Conservation (phyloP, 2,113 vertebrate species). For the Hipposideros armiger region DNA sequence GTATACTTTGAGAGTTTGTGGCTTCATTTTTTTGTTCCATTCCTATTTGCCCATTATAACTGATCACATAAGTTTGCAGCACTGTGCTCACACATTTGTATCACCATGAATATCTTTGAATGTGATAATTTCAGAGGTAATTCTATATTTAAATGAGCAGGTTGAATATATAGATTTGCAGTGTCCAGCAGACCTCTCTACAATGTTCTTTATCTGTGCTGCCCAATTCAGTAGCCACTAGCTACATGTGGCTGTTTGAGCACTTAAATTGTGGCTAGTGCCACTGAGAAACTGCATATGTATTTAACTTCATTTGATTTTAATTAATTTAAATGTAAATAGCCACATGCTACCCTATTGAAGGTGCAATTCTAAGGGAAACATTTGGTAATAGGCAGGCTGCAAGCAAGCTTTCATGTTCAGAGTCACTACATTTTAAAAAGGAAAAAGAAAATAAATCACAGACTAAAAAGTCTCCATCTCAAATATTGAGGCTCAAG, state of each 20-base stretch:
- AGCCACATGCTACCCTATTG: not conserved
- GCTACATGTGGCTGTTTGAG: not conserved
- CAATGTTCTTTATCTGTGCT: not conserved
- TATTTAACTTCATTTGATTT: conserved; percentile 34
- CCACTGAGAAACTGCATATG: not conserved
- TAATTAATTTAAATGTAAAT: conserved; percentile 28
- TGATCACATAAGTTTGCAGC: not conserved
- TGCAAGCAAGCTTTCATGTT: not conserved
- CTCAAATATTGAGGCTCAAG: conserved; percentile 39
- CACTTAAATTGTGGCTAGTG: not conserved
- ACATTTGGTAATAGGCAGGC: not conserved
- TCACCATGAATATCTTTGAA: conserved; percentile 29
- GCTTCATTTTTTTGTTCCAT: conserved; percentile 35
- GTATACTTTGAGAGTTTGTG: not conserved
- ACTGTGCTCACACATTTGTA: not conserved
- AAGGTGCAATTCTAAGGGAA: not conserved
- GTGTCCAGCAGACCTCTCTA: not conserved
- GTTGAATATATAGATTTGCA: not conserved
- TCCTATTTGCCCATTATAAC: not conserved
- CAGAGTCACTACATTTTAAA: not conserved
- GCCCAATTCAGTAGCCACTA: not conserved
- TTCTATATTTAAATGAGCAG: not conserved
- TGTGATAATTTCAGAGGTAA: not conserved
- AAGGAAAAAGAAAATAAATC: not conserved
- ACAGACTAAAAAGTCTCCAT: not conserved